Percentiles rank a stretch among this genome's conserved stretches.
phyloP scores from a whole-genome alignment of 2,797 vertebrate genomes.

The Tenualosa thibaudeaui region DNA sequence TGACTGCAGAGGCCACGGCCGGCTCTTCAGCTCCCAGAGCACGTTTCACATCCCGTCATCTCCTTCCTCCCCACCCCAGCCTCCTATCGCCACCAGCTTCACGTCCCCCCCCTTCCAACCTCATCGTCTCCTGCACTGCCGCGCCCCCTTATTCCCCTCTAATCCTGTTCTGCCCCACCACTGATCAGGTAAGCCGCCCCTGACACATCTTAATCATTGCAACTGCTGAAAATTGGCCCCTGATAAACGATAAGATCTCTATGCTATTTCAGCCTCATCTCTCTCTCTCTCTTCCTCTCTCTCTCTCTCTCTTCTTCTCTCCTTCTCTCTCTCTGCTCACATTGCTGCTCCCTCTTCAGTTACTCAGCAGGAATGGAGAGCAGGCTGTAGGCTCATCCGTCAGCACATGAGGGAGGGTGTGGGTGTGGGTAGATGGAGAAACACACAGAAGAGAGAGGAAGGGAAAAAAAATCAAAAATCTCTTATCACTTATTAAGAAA shows the following conservation, averaged over 20 bases:
- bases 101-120: slow-evolving; percentile 33
- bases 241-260: slow-evolving; percentile 54
- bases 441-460: background rate
- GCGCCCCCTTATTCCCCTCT: slow-evolving; percentile 45
- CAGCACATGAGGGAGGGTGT: background rate
- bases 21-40: slow-evolving; percentile 22
- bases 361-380: background rate
- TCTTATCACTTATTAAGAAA: slow-evolving; percentile 6
- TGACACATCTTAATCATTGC: slow-evolving; percentile 54
- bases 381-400: background rate
- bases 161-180: slow-evolving; percentile 49
- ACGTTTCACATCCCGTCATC: background rate
- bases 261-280: slow-evolving; percentile 43
- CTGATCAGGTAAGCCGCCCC: slow-evolving; percentile 50
- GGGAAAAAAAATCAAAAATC: background rate
- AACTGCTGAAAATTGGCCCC: slow-evolving; percentile 44
- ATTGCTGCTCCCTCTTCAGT: background rate
- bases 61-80: background rate
- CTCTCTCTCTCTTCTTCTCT: background rate
- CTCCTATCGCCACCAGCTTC: background rate
- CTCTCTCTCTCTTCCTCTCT: background rate
- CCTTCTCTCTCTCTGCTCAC: background rate
- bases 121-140: slow-evolving; percentile 39
- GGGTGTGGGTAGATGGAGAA: background rate
- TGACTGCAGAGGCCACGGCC: slow-evolving; percentile 30